Evolutionary conservation across 2,797 vertebrate genomes (phyloP).

Genomic region (Vipera latastei): DNA sequence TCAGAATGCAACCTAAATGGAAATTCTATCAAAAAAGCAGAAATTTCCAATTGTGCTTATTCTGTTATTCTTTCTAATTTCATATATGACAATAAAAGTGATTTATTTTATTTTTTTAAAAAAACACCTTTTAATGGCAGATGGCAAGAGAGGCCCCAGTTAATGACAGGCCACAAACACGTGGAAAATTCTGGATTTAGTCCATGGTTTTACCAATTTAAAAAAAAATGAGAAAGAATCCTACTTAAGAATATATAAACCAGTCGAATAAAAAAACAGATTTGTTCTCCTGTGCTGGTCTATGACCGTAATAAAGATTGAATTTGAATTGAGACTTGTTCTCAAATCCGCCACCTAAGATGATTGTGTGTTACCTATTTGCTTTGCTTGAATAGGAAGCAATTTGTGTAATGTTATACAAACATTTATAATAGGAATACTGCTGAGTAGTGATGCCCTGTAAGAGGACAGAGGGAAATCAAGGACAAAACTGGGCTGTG

Average conservation of each 20-base stretch:
- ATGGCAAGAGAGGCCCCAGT: neutral
- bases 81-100: too few species aligned
- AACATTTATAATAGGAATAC: neutral
- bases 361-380: neutral
- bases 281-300: neutral
- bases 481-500: neutral
- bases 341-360: neutral
- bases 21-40: neutral
- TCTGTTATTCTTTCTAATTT: neutral
- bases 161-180: neutral
- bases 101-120: neutral
- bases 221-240: neutral
- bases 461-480: conserved; percentile 12
- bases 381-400: neutral
- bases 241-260: neutral
- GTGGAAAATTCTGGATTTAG: neutral
- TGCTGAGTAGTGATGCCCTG: conserved; percentile 15
- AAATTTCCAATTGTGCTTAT: neutral
- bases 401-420: neutral
- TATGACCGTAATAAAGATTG: neutral
- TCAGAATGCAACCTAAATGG: neutral
- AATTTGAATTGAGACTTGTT: neutral
- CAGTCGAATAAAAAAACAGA: too few species aligned
- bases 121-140: neutral
- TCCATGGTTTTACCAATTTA: neutral